Conservation (phyloP, 2,888 invertebrate genomes). For the Campoplex nolae region DNA sequence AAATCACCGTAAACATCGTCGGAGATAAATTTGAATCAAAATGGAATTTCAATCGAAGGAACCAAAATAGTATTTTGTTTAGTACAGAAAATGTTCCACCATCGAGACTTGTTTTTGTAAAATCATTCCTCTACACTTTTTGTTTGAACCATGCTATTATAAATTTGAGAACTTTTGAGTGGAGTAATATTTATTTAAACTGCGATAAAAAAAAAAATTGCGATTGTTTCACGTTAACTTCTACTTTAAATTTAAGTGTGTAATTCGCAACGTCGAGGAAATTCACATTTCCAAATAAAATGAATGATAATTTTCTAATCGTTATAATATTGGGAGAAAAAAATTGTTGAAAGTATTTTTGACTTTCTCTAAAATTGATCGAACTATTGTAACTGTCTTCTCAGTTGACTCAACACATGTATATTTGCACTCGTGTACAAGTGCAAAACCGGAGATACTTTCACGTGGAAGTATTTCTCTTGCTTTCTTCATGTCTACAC, state of each 20-base stretch:
- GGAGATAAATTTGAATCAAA: background rate
- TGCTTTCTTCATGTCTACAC: conserved; percentile 24
- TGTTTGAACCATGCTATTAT: background rate
- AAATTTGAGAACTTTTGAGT: background rate
- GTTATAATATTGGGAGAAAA: background rate
- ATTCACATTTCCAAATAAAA: background rate
- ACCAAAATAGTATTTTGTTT: too few relatives aligned
- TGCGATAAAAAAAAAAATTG: too few relatives aligned
- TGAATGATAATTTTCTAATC: background rate
- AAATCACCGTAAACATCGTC: background rate
- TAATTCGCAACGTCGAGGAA: background rate
- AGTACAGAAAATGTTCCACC: background rate
- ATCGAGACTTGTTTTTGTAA: background rate
- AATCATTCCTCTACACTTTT: background rate
- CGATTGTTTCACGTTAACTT: background rate
- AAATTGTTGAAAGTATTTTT: background rate
- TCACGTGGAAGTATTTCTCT: conserved; percentile 24
- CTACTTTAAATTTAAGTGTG: background rate
- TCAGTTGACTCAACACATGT: background rate
- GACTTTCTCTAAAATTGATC: background rate
- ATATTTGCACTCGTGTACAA: background rate
- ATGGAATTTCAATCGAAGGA: background rate
- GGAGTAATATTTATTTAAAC: background rate
- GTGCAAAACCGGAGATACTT: conserved; percentile 42
- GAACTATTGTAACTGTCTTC: background rate